Conservation (phyloP, 1,140 invertebrate genomes). For the Drosophila lacteicornis region DNA sequence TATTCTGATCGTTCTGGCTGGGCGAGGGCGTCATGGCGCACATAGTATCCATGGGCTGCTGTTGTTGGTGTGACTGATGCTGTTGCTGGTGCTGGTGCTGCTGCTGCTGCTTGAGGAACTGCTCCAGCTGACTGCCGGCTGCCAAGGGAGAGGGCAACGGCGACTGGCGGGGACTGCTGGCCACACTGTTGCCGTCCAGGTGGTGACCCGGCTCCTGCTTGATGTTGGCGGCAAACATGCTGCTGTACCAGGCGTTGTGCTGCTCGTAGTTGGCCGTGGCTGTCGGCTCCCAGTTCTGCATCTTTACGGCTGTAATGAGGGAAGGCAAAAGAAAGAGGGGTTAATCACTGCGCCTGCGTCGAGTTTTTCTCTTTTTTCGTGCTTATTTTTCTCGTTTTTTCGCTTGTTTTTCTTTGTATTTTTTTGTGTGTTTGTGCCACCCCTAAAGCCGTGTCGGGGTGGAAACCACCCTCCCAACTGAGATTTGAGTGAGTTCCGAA, state of each 20-base stretch:
- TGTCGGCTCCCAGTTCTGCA: constrained; percentile 84
- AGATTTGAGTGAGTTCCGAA: constrained; percentile 63
- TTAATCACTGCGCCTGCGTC: constrained; percentile 68
- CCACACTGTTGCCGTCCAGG: constrained; percentile 58
- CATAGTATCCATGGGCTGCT: constrained; percentile 72
- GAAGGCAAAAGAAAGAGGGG: constrained; percentile 12
- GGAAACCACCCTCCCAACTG: constrained; percentile 23
- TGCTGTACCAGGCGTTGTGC: constrained; percentile 81
- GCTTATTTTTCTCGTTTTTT: constrained; percentile 24
- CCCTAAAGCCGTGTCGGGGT: constrained; percentile 56
- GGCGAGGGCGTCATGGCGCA: constrained; percentile 85
- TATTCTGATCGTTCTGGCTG: constrained; percentile 85
- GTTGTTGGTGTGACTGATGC: constrained; percentile 44
- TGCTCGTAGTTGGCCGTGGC: constrained; percentile 79
- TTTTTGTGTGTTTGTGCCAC: constrained; percentile 62
- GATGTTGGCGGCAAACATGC: constrained; percentile 76
- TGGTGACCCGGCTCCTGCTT: constrained; percentile 73
- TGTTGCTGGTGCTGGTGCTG: constrained; percentile 59
- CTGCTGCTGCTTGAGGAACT: constrained; percentile 74
- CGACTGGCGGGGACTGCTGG: constrained; percentile 63
- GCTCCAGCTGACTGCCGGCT: constrained; percentile 63
- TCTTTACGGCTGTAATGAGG: constrained; percentile 63
- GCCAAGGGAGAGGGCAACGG: constrained; percentile 51
- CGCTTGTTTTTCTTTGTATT: constrained; percentile 43
- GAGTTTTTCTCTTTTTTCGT: constrained; percentile 53